Evolutionary conservation across 2,888 invertebrate genomes (phyloP).

Genomic region (Acanthosepion esculentum): DNA sequence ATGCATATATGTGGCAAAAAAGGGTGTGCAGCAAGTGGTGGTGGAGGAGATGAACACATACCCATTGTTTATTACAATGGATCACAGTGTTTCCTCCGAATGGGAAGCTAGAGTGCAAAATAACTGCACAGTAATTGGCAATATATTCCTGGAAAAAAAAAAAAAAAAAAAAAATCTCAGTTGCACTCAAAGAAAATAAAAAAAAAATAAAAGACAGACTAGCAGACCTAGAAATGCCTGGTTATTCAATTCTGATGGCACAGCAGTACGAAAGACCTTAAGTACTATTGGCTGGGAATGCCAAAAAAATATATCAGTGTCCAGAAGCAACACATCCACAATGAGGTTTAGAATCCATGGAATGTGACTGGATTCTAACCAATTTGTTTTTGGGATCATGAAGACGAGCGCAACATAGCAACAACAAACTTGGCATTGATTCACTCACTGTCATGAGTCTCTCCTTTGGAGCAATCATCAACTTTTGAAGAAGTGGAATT

Average conservation of each 20-base stretch:
- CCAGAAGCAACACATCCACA: background rate
- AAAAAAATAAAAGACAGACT: background rate
- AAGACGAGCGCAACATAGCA: slow-evolving; percentile 2
- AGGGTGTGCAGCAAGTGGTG: no score
- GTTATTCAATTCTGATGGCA: background rate
- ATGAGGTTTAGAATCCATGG: background rate
- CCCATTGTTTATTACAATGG: background rate
- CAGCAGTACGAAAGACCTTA: slow-evolving; percentile 17
- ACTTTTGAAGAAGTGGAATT: background rate
- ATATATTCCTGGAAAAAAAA: background rate
- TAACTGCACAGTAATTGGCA: background rate
- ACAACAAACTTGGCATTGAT: background rate
- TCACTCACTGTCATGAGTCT: background rate
- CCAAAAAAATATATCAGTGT: background rate
- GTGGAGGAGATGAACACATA: background rate
- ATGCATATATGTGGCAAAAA: slow-evolving; percentile 20
- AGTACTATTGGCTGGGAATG: background rate
- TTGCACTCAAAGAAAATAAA: slow-evolving; percentile 33
- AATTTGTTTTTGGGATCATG: background rate
- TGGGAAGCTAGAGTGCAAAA: background rate
- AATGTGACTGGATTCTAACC: background rate
- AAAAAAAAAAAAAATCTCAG: background rate
- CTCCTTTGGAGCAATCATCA: slow-evolving; percentile 43
- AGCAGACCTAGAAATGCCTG: slow-evolving; percentile 22
- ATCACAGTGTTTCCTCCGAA: background rate